Base-by-base conservation (phyloP, 1,140 invertebrate genomes). In the Eciton burchellii region DNA sequence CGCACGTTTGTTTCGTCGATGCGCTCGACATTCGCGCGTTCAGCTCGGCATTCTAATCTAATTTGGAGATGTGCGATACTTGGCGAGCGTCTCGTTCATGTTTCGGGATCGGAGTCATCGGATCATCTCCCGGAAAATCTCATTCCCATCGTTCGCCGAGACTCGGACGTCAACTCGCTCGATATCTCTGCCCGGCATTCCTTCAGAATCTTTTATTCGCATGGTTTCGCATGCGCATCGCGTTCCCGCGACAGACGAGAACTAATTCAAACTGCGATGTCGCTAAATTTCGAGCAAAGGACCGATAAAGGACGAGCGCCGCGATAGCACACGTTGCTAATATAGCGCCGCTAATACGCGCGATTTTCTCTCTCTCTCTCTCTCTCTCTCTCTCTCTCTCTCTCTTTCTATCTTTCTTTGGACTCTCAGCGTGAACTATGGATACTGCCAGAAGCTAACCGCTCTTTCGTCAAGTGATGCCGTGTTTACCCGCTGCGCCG, bases 131-230 rank as follows among this genome's bases (percentile, higher is more conserved):
- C 14, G 35, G 19, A 19, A 47, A 54, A 79, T 56, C n/a, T 19
- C 54, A n/a, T 11, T 66, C 65, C 35, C 70, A n/a, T n/a, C 12
- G 70, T 70, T 68, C 41, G 63, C n/a, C 63, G 35, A 2, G 12
- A 26, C 12, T 68, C 12, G 21, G 6, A 3, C 49, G 49, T 68
- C 35, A 77, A 49, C 63, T 14, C 16, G 49, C 12, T 35, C 21
- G 45, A 29, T 21, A 65, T 3, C 63, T 45, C 45, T 54, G 74
- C 6, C 63, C 63, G 63, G 66, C 43, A 24, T 63, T 16, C 14
- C 60, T 68, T 79, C 68, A 79, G 63, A n/a, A 14, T 79, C 63
- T 70, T 43, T 68, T 79, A 57, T 79, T 79, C 68, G 70, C 35
- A 77, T 19, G 74, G 49, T 19, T n/a, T 47, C 63, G 26, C 71